Base-by-base conservation (phyloP, 2,888 invertebrate species). In the Agonopterix subpropinquella region DNA sequence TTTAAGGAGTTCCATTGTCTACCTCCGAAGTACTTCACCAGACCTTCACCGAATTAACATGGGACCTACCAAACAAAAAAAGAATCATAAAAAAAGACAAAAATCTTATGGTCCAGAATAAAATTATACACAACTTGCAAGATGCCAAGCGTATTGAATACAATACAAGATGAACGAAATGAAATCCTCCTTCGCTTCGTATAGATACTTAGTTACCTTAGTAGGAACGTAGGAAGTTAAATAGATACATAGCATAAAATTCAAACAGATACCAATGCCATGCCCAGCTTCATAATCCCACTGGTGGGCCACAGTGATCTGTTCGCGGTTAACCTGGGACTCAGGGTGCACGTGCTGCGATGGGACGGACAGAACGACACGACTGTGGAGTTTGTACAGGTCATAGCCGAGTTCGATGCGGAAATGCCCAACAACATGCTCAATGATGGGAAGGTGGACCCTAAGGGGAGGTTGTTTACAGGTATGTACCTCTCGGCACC, bases 361-460 rank as follows among this genome's bases (percentile, higher is more conserved):
- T 94, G 94, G 94, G 91, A 93, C 64, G 93, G 93, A 0, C 61
- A 66, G 9, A 89, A 91, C 0, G 79, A 88, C 8, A 84, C 79
- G 47, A 70, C 87, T 8, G 89, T 87, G 18, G 52, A 53, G 11
- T 80, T 90, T 3, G 62, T 89, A 0, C 78, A 84, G 54, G 80
- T 70, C 36, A 44, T 93, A 13, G 85, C 87, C 1, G 90, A 90
- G 59, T 90, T 93, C 1, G 92, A 92, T 62, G 70, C 76, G 9
- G 89, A 91, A 47, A 80, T 84, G 8, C 91, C 81, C 1, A 78
- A 64, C 8, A 92, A 92, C 65, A 87, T 93, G 56, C 88, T 95
- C 58, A 96, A 95, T 63, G 95, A 95, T 67, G 95, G 92, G 39
- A 95, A 95, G 80, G 92, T 92, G 45, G 95, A 95, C 76, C 91